A percentile compares a stretch with the other conserved stretches of the same genome.
Conservation (phyloP, 2,888 invertebrate species). For the Masnerella sp. region DNA sequence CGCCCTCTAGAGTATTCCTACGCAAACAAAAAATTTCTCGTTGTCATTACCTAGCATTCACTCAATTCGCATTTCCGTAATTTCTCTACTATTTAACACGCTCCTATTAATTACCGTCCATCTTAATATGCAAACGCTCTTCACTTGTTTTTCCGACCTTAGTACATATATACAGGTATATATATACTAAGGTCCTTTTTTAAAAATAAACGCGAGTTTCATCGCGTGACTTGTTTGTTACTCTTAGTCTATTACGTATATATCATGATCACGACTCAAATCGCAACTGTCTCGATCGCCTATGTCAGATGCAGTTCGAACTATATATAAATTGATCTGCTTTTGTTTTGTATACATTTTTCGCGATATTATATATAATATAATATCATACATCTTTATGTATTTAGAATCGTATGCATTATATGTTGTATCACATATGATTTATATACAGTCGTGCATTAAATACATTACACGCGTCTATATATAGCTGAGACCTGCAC, state of each 20-base stretch:
- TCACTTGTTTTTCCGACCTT: slow-evolving; percentile 40
- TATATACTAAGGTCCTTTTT: slow-evolving; percentile 72
- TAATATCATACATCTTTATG: slow-evolving; percentile 55
- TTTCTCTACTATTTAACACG: slow-evolving; percentile 41
- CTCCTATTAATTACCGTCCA: slow-evolving; percentile 33
- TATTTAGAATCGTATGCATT: slow-evolving; percentile 57
- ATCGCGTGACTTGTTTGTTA: slow-evolving; percentile 68
- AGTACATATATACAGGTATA: too few relatives aligned
- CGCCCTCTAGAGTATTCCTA: background rate
- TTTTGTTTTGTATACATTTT: slow-evolving; percentile 42
- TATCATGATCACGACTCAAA: slow-evolving; percentile 76
- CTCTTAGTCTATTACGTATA: slow-evolving; percentile 76
- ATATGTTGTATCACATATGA: slow-evolving; percentile 60
- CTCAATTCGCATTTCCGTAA: slow-evolving; percentile 51
- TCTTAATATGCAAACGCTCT: slow-evolving; percentile 35
- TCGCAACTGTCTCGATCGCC: slow-evolving; percentile 56
- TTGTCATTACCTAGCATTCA: slow-evolving; percentile 56
- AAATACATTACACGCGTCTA: slow-evolving; percentile 49
- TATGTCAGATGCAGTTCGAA: slow-evolving; percentile 55
- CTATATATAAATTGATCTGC: slow-evolving; percentile 55
- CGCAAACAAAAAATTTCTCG: slow-evolving; percentile 28
- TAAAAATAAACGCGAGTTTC: slow-evolving; percentile 76
- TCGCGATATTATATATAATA: slow-evolving; percentile 59
- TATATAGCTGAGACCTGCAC: slow-evolving; percentile 56
- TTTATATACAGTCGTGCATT: slow-evolving; percentile 58